phyloP scores from a whole-genome alignment of 2,113 vertebrate genomes.

The Ifrita kowaldi region DNA sequence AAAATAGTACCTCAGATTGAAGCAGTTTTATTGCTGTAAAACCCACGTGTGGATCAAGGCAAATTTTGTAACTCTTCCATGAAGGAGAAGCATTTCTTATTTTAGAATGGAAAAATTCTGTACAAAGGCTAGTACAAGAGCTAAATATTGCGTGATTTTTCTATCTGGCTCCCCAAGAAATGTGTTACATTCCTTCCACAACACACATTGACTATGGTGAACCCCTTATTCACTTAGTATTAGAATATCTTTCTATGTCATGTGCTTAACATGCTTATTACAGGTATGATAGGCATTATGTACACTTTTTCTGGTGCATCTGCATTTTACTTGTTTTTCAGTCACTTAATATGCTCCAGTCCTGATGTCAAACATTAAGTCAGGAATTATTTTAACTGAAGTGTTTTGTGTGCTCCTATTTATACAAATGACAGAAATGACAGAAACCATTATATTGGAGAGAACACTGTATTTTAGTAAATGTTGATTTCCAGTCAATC shows the following conservation, averaged over 20 bases:
- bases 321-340: neutral
- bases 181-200: neutral
- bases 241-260: neutral
- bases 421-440: neutral
- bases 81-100: neutral
- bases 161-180: neutral
- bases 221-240: neutral
- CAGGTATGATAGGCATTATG: neutral
- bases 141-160: neutral
- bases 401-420: neutral
- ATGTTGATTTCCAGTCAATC: neutral
- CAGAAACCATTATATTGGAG: neutral
- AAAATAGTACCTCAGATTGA: neutral
- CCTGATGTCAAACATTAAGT: neutral
- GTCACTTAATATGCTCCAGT: neutral
- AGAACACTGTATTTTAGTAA: neutral
- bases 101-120: neutral
- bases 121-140: neutral
- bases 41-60: neutral
- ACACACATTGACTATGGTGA: neutral
- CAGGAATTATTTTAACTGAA: neutral
- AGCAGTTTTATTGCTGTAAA: neutral
- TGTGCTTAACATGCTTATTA: neutral
- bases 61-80: neutral
- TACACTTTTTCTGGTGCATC: neutral